These are phyloP conservation scores for Ibidorhyncha struthersii DNA, from an alignment of 2,113 vertebrate species.

Conservation along the genomic window DNA sequence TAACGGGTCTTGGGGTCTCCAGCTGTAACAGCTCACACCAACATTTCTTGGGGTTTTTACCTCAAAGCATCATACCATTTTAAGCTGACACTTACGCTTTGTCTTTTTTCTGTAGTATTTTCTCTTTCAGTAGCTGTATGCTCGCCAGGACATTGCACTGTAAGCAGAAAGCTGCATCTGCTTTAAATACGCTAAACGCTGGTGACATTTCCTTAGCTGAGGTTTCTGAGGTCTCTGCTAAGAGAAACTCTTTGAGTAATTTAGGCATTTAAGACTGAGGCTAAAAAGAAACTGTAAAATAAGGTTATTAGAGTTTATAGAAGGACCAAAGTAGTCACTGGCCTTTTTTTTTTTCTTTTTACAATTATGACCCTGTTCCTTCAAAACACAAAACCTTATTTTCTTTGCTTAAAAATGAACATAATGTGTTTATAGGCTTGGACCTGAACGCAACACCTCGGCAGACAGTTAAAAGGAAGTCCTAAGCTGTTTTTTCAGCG, in stretches of 20 bases:
- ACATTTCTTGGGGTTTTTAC: not conserved
- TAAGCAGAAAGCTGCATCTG: conserved; percentile 1
- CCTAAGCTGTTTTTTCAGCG: not conserved
- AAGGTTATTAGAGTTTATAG: not conserved
- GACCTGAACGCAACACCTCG: not conserved
- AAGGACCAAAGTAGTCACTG: not conserved
- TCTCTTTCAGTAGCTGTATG: not conserved
- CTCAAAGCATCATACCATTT: not conserved
- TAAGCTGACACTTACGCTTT: not conserved
- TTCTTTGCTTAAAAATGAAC: not conserved
- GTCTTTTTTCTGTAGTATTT: not conserved
- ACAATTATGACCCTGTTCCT: not conserved
- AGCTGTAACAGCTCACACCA: not conserved
- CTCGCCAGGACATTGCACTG: not conserved
- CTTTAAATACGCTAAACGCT: not conserved
- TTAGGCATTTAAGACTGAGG: not conserved
- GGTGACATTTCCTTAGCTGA: not conserved
- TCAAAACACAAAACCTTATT: not conserved
- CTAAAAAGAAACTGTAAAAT: not conserved
- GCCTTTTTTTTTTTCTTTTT: not conserved
- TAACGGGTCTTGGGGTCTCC: not conserved
- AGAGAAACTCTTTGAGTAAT: not conserved
- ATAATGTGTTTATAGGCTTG: accelerated
- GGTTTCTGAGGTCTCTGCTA: not conserved
- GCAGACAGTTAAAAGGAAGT: not conserved